A percentile compares a stretch with the other conserved stretches of the same genome.
phyloP scores from a whole-genome alignment of 2,888 invertebrate species.

The Mimachlamys varia region DNA sequence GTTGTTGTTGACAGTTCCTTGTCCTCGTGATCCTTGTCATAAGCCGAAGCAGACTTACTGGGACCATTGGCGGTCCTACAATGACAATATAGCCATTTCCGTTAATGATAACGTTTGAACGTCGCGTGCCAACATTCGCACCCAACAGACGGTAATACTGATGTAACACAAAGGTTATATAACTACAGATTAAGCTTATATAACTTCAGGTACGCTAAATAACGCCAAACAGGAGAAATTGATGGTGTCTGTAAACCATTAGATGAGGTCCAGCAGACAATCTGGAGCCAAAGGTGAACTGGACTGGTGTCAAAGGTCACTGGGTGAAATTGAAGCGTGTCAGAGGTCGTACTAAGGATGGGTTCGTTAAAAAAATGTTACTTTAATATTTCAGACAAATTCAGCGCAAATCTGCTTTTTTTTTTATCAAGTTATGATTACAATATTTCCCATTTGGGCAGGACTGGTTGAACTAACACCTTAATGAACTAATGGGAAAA shows the following conservation, averaged over 20 bases:
- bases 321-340: background rate
- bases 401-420: background rate
- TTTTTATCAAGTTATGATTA: background rate
- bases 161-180: background rate
- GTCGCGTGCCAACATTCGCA: slow-evolving; percentile 15
- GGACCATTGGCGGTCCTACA: background rate
- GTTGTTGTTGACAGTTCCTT: background rate
- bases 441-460: background rate
- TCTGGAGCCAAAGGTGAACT: background rate
- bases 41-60: background rate
- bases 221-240: background rate
- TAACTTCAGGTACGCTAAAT: background rate
- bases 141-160: background rate
- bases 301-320: background rate
- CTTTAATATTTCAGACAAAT: background rate
- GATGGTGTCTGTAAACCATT: background rate
- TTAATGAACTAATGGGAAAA: background rate
- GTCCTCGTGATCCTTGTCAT: background rate
- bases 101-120: background rate
- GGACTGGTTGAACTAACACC: background rate
- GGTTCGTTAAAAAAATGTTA: background rate
- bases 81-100: background rate
- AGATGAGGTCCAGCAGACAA: background rate
- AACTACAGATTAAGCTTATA: background rate
- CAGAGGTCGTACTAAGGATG: background rate